Percentiles rank a stretch among this genome's conserved stretches.
Evolutionary conservation across 1,140 invertebrate species (phyloP).

Genomic region (Diuraphis noxia): DNA sequence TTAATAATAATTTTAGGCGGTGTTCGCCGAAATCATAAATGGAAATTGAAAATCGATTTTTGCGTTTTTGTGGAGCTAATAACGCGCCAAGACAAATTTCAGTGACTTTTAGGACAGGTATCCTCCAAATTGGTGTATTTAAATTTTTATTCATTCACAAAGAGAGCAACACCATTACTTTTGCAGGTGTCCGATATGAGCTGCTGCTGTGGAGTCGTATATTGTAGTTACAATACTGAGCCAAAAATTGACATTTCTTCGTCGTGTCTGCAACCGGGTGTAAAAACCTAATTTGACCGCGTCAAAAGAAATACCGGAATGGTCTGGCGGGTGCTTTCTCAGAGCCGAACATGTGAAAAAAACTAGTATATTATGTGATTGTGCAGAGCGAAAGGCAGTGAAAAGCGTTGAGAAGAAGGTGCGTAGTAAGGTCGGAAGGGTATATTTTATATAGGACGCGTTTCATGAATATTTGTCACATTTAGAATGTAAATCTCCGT

Average conservation of each 20-base stretch:
- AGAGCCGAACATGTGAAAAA: background rate
- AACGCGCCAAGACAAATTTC: background rate
- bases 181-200: background rate
- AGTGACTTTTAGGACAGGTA: too few relatives aligned
- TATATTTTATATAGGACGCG: background rate
- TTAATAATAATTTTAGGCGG: background rate
- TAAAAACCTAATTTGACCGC: background rate
- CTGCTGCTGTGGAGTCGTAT: background rate
- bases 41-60: background rate
- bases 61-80: background rate
- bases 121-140: background rate
- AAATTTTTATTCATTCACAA: background rate
- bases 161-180: background rate
- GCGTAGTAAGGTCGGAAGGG: background rate
- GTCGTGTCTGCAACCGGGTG: too few relatives aligned
- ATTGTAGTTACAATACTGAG: background rate
- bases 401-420: background rate
- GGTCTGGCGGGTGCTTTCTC: background rate
- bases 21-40: background rate
- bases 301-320: background rate
- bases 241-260: background rate
- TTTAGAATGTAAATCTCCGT: background rate
- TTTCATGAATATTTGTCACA: background rate
- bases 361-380: background rate
- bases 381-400: background rate